Conservation (phyloP, 2,888 invertebrate species). For the Pristionchus exspectatus region DNA sequence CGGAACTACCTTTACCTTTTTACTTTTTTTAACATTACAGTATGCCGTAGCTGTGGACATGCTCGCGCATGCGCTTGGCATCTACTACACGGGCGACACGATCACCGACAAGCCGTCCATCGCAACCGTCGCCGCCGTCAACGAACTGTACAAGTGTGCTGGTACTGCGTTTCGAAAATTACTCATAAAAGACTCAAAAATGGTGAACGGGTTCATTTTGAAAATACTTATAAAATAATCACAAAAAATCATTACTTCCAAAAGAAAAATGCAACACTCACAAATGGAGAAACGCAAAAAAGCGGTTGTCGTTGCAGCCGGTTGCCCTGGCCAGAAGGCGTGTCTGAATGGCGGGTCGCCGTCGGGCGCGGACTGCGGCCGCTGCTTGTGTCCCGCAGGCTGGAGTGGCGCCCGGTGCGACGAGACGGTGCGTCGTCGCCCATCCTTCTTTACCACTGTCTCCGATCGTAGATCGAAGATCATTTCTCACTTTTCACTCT, state of each 20-base stretch:
- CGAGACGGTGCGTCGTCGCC: not conserved
- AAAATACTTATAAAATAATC: too few relatives aligned
- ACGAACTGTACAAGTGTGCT: not conserved
- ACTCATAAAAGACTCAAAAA: too few relatives aligned
- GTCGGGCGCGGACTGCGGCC: not conserved
- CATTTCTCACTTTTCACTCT: too few relatives aligned
- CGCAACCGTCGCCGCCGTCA: not conserved
- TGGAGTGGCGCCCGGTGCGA: not conserved
- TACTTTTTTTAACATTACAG: too few relatives aligned
- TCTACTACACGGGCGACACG: not conserved
- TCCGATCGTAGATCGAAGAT: too few relatives aligned
- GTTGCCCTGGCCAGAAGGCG: not conserved
- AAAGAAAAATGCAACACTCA: too few relatives aligned
- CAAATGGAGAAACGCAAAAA: too few relatives aligned
- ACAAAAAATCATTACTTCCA: too few relatives aligned
- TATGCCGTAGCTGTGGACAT: not conserved
- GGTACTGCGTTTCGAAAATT: not conserved
- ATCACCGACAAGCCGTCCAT: not conserved
- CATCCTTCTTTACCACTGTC: too few relatives aligned
- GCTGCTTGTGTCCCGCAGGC: not conserved
- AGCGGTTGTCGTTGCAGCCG: not conserved
- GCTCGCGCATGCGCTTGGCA: not conserved
- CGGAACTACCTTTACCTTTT: too few relatives aligned
- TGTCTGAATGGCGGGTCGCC: not conserved
- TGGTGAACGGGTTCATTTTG: too few relatives aligned